These are phyloP conservation scores for Rhinoptilus africanus DNA, from an alignment of 2,113 vertebrate genomes.

Conservation along the genomic window DNA sequence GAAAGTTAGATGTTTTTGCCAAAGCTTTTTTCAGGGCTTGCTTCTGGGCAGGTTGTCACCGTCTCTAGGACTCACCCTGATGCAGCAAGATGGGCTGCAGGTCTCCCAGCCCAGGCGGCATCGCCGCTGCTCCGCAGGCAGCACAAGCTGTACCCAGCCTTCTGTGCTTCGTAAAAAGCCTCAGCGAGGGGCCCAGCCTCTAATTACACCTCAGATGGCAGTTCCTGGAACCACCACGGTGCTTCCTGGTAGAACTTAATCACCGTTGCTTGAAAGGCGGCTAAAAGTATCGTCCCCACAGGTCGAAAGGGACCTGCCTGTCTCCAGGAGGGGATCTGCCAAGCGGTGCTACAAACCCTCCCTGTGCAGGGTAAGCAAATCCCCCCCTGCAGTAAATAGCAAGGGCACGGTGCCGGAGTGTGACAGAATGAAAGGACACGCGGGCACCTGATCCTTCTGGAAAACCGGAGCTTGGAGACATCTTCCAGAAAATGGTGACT, in stretches of 20 bases:
- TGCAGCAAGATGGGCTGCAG: neutral
- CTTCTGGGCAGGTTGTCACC: neutral
- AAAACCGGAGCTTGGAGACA: neutral
- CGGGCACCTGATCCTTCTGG: constrained; percentile 22
- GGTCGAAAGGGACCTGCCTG: neutral
- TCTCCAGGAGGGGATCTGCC: neutral
- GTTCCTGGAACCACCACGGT: constrained; percentile 18
- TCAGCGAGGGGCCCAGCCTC: neutral
- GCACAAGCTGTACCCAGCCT: neutral
- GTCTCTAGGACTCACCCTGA: neutral
- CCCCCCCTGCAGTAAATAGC: constrained; percentile 38
- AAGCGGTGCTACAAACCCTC: neutral
- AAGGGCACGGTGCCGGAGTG: neutral
- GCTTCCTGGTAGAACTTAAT: constrained; percentile 30
- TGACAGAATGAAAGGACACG: constrained; percentile 12
- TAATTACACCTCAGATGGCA: neutral
- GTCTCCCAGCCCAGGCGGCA: neutral
- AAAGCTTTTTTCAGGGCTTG: neutral
- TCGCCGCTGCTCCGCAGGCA: neutral
- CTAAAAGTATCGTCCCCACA: neutral
- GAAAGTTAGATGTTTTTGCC: neutral
- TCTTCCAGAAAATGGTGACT: constrained; percentile 34
- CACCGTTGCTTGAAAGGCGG: neutral
- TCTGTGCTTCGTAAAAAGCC: neutral
- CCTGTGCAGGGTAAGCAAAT: neutral